Base-by-base conservation (phyloP, 2,797 vertebrate species). In the Peromyscus nudipes region DNA sequence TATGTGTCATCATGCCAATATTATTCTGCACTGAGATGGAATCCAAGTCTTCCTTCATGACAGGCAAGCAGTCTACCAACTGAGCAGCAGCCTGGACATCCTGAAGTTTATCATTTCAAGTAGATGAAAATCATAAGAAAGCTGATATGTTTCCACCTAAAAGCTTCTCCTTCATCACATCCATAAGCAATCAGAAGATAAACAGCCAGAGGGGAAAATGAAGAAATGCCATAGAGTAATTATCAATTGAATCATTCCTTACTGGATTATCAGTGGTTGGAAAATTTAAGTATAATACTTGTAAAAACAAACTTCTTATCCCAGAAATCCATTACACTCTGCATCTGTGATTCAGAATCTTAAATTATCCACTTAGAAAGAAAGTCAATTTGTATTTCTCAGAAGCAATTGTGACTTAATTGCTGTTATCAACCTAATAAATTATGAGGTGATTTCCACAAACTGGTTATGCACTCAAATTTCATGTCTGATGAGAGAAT, bases 341-440 rank as follows among this genome's bases (percentile, higher is more conserved):
- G 55, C 52, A 55, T 71, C 62, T 96, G 37, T 87, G 57, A 65
- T 89, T 93, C 92, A 57, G 82, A 94, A 97, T 93, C 86, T 94
- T 95, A 91, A 97, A 95, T 96, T 97, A 97, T 60, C 88, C 89
- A 92, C 94, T 97, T 89, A 93, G 97, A 96, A 94, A 65, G 73
- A 90, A 95, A 98, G 98, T 94, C 87, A 96, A 97, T 98, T 98
- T 96, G 92, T 97, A 97, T 97, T 98, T 97, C 93, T 98, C 97
- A 96, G 77, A 96, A 98, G 94, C 92, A 97, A 96, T 96, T 97
- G 89, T 95, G 92, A 95, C 89, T 97, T 98, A 97, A 98, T 97
- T 98, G 97, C 87, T 90, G 27, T 97, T 97, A 97, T 97, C 97
- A 97, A 84, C 96, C 95, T 97, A 97, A 98, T 97, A 98, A 98